Base-by-base conservation (phyloP, 2,888 invertebrate species). In the Orchestes rusci region DNA sequence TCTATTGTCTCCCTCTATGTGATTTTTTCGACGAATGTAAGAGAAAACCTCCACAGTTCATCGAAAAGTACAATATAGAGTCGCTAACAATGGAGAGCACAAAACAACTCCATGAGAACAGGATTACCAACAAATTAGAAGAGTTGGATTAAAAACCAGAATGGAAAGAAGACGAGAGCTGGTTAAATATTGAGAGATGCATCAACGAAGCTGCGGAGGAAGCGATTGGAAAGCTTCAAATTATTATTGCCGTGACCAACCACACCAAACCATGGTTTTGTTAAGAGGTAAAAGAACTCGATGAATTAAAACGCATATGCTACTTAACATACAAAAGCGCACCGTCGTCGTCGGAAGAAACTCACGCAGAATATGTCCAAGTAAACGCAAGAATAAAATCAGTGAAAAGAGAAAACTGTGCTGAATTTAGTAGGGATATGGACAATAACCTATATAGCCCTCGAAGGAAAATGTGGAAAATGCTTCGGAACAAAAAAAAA, bases 401-500 rank as follows among this genome's bases (percentile, higher is more conserved):
- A 30, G 7, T 30, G 5, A 30, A 30, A n/a, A 30, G 5, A 30
- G 30, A 30, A 30, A n/a, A 30, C 12, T 30, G 34, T 8, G n/a
- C 34, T 16, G 16, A 33, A 13, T 33, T 33, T 16, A 2, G 16
- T 2, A 33, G 34, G 4, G 17, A 33, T n/a, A 33, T 33, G 34
- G 34, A 33, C n/a, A 15, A 33, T 16, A 17, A 33, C 34, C 13
- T 33, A 16, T 33, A 33, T 33, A 13, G 34, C 13, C 16, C 34
- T 15, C 17, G n/a, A 15, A n/a, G 34, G 15, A 33, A 16, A 5
- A n/a, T 33, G 5, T 33, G 34, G 16, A 33, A 33, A 16, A 33
- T 33, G 34, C 34, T 33, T 16, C 13, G 16, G 34, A 33, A 33
- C n/a, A 33, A 17, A 31, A 34, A 3, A 34, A 34, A 15, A n/a